Percentiles rank a stretch among this genome's conserved stretches.
Evolutionary conservation across 2,888 invertebrate genomes (phyloP).

Genomic region (Nomada lathburiana): DNA sequence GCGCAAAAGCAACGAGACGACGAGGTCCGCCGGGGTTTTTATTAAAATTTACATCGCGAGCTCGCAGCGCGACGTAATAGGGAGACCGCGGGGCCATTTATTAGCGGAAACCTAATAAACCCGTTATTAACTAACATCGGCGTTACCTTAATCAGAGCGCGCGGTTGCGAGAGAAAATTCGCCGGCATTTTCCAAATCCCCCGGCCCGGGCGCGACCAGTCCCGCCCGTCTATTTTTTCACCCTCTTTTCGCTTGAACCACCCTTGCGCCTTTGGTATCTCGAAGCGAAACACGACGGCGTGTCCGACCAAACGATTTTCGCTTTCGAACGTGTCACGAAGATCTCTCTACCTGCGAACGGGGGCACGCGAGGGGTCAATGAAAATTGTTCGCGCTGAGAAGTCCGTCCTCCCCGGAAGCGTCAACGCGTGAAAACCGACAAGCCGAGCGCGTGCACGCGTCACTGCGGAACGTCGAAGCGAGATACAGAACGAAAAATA

Average conservation of each 20-base stretch:
- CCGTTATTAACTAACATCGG: conserved; percentile 67
- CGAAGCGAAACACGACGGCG: background rate
- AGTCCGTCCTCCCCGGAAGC: no score
- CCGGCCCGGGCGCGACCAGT: no score
- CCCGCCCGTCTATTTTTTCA: background rate
- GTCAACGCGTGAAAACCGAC: no score
- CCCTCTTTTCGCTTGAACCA: background rate
- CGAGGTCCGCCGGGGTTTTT: conserved; percentile 58
- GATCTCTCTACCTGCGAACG: no score
- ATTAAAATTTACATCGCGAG: conserved; percentile 65
- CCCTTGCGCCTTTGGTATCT: background rate
- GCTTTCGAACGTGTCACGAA: no score
- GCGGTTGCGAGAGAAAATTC: conserved; percentile 21
- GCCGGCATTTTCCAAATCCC: conserved; percentile 5
- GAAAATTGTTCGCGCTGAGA: background rate
- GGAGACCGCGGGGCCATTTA: conserved; percentile 52
- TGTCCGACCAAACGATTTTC: no score
- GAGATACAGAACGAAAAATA: no score
- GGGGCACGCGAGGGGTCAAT: no score
- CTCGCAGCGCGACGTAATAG: conserved; percentile 53
- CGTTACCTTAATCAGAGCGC: conserved; percentile 62
- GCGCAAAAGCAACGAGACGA: background rate
- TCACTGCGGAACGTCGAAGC: no score
- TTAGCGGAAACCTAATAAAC: conserved; percentile 64
- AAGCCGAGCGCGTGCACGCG: no score